Evolutionary conservation across 2,113 vertebrate genomes (phyloP).

Genomic region (Chauna torquata): DNA sequence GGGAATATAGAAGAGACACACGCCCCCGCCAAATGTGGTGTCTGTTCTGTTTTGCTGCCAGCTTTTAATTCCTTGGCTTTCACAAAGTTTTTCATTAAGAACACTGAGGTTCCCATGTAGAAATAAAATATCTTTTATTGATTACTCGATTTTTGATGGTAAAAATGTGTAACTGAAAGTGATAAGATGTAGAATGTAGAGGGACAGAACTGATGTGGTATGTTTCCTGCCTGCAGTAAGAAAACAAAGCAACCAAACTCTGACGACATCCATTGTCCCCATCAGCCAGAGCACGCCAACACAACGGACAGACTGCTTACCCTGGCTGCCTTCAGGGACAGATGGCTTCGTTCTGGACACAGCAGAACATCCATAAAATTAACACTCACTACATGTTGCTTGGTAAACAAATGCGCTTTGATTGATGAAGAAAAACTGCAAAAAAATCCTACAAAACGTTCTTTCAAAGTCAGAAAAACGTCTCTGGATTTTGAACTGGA

Average conservation of each 20-base stretch:
- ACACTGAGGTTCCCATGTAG: not conserved
- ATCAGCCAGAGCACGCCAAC: slow-evolving; percentile 68
- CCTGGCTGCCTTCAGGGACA: slow-evolving; percentile 76
- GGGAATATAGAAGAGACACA: not conserved
- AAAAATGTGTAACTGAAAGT: not conserved
- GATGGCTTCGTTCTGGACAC: slow-evolving; percentile 76
- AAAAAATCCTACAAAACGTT: slow-evolving; percentile 78
- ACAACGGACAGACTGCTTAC: slow-evolving; percentile 70
- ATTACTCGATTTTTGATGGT: not conserved
- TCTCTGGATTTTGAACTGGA: slow-evolving; percentile 8
- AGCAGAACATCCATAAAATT: slow-evolving; percentile 85
- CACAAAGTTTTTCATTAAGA: not conserved
- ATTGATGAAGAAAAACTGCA: slow-evolving; percentile 87
- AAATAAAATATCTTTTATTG: not conserved
- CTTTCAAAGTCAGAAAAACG: slow-evolving; percentile 78
- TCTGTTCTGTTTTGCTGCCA: not conserved
- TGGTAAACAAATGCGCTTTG: slow-evolving; percentile 84
- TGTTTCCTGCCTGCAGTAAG: not conserved
- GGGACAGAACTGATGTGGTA: not conserved
- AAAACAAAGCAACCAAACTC: slow-evolving; percentile 16
- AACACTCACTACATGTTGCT: slow-evolving; percentile 87
- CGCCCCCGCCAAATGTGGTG: not conserved
- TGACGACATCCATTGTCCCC: not conserved
- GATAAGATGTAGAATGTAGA: not conserved
- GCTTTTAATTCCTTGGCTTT: not conserved